Base-by-base conservation (phyloP, 2,888 invertebrate species). In the Andrena bicolor region DNA sequence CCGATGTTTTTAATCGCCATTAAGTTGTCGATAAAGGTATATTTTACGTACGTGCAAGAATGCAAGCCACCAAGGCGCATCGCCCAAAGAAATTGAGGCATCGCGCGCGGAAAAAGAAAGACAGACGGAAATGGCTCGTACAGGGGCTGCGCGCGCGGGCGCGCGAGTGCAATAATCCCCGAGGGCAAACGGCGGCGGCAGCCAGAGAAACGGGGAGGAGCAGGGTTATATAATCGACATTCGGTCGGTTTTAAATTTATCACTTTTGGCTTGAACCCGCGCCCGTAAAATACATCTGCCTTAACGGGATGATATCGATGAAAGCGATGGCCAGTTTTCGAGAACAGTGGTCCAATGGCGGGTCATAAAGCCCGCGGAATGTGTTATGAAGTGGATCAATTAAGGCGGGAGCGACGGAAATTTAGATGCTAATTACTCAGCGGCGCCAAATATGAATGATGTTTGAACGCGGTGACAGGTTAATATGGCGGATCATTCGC, bases 271-370 rank as follows among this genome's bases (percentile, higher is more conserved):
- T 56, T 16, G 80, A 61, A 49, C 48, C 61, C 65, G 60, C 8
- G 70, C 28, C 71, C 75, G 75, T 82, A 82, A 82, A 82, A 80
- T 80, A 82, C 70, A 75, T 70, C 74, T 74, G 66, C 74, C 74
- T 81, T 81, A 78, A 81, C 81, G 69, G 73, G 79, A 81, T 81
- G 79, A 81, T 81, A 74, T 79, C 80, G 81, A 82, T 82, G 72
- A 81, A 80, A 82, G 72, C 66, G 81, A 70, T 77, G 73, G 77
- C 32, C 58, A 77, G 73, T 81, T 83, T 81, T 77, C 81, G 77
- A 58, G 70, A 81, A 70, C 77, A 66, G 23, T 26, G 69, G 51
- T 41, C 61, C 70, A 71, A 61, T 65, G 48, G 64, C 64, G 53
- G 51, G 73, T 63, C 63, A 74, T 66, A 81, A 81, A 81, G 73